These are phyloP conservation scores for Psephotus haematonotus DNA, from an alignment of 2,113 vertebrate species.

Conservation along the genomic window DNA sequence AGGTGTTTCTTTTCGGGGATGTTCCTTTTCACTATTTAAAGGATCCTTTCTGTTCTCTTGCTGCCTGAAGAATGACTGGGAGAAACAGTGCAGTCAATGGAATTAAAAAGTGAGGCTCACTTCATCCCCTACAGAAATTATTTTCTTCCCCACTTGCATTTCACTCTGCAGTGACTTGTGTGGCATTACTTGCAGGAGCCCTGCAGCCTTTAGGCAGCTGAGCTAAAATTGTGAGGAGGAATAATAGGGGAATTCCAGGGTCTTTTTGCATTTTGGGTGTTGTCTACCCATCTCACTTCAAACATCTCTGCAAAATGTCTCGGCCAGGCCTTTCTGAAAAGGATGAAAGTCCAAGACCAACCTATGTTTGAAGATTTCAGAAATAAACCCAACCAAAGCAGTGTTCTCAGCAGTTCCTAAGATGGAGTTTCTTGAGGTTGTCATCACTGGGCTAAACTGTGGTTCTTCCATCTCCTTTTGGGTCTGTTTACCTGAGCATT, in stretches of 20 bases:
- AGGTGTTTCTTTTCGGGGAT: not conserved
- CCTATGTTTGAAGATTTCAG: not conserved
- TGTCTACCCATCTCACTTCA: not conserved
- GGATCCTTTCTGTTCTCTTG: not conserved
- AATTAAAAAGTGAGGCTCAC: not conserved
- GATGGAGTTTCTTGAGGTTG: not conserved
- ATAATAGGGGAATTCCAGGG: not conserved
- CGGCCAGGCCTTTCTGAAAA: not conserved
- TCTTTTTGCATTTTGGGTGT: not conserved
- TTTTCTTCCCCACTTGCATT: not conserved
- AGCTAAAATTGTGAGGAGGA: not conserved
- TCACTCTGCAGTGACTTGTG: not conserved
- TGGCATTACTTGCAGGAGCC: not conserved
- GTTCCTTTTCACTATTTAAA: not conserved
- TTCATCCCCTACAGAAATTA: not conserved
- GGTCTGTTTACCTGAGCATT: not conserved
- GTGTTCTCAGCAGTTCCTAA: not conserved
- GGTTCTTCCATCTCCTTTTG: not conserved
- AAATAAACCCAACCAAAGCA: not conserved
- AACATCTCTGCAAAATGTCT: not conserved
- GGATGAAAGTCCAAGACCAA: not conserved
- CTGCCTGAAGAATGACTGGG: not conserved
- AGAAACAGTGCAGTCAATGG: not conserved
- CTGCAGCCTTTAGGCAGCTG: not conserved
- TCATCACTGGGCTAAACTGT: not conserved